Evolutionary conservation across 1,140 invertebrate genomes (phyloP), one percentile per base, ranked within the genome.

Genomic region (Agrypnia vestita): DNA sequence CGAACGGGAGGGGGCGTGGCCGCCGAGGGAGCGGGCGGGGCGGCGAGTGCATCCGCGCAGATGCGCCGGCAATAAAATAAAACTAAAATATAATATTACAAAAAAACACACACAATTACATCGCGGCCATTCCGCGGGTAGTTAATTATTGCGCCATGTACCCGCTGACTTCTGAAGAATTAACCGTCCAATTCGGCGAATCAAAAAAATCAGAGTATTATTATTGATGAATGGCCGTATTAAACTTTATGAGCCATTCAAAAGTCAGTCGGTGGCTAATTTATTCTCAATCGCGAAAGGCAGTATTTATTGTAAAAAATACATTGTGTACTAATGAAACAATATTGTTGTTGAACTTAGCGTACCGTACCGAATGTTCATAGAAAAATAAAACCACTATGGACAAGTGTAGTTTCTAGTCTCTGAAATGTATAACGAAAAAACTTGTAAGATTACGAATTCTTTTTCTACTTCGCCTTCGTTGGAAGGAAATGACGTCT

Each of bases 181-280:
- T 35, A 35, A 35, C 25, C 25, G 25, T 35, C 25, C 25, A 35
- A 35, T 35, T 35, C 25, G 6, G 25, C 25, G 25, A 35, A 35
- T 35, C 25, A 35, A 35, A 35, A 35, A 35, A 35, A 35, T 35
- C 25, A 35, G 25, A 35, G 3, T 56, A 9, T 56, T 4, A 17
- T 17, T 19, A 56, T 56, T 56, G 55, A 21, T 59, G 25, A 19
- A 59, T 13, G 55, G 55, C 15, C 8, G 15, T 21, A 59, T 59
- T 10, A 59, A 59, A 59, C 7, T 59, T 59, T 59, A 59, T 19
- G 55, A 7, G 17, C 55, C 55, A 59, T 59, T 59, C 55, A 15
- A 56, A 56, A 56, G 15, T 56, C 15, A 56, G n/a, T 59, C 21
- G 25, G 25, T 35, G 25, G 25, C 25, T 35, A 35, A 35, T 35